These are phyloP conservation scores for Camponotus floridanus DNA, from an alignment of 1,140 invertebrate genomes.

Conservation along the genomic window DNA sequence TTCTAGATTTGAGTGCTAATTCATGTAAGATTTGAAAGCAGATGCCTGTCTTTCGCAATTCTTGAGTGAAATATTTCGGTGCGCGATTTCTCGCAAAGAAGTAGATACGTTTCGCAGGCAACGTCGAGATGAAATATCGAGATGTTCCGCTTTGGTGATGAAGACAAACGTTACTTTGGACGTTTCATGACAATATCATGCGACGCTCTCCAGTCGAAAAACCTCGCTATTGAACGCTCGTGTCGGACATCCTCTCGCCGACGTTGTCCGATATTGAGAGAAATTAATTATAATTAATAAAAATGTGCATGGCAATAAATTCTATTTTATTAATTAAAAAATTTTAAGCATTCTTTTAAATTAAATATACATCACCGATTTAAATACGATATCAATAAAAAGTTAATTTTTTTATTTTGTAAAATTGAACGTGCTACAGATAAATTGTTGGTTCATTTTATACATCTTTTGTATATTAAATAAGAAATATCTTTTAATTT, in stretches of 20 bases:
- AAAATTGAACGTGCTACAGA: background rate
- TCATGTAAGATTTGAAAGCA: background rate
- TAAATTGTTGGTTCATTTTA: background rate
- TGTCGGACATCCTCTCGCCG: background rate
- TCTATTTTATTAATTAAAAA: constrained; percentile 4
- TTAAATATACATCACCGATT: constrained; percentile 10
- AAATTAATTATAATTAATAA: constrained; percentile 41
- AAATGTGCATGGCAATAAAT: background rate
- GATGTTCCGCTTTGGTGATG: constrained; percentile 32
- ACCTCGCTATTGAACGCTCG: background rate
- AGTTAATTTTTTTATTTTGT: background rate
- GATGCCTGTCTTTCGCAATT: constrained; percentile 18
- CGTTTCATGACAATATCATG: background rate
- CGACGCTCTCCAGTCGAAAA: constrained; percentile 24
- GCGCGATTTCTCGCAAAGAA: constrained; percentile 24
- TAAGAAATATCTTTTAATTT: background rate
- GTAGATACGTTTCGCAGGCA: constrained; percentile 50
- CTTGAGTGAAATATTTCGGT: constrained; percentile 15
- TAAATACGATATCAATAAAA: constrained; percentile 18
- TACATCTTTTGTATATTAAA: background rate
- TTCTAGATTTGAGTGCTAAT: background rate
- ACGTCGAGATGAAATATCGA: constrained; percentile 48
- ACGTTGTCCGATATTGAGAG: constrained; percentile 29
- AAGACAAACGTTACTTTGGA: constrained; percentile 48
- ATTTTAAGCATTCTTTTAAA: background rate